Base-by-base conservation (phyloP, 53 echinoderm and acorn worm species). In the Echinometra lucunter region DNA sequence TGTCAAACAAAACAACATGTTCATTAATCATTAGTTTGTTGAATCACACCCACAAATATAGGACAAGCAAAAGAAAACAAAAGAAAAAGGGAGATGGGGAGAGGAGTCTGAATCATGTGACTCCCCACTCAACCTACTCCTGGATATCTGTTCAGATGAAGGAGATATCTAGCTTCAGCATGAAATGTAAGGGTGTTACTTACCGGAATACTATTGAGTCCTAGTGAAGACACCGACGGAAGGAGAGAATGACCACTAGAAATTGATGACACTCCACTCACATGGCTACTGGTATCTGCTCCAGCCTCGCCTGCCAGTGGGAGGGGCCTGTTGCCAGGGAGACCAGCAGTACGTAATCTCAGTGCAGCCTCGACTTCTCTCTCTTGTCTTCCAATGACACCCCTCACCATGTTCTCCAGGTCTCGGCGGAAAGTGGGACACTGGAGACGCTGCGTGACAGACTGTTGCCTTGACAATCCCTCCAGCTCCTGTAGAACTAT, bases 401-500 rank as follows among this genome's bases (percentile, higher is more conserved):
- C 96, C 37, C 98, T 92, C 23, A 98, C 96, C 63, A 97, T 97
- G 81, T 95, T 95, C 85, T 98, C 98, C 40, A 98, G 95, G n/a
- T 98, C 95, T 44, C 94, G 94, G 19, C 97, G 92, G 75, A 98
- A 98, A 16, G 66, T 78, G 17, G 94, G 38, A 89, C 97, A 96
- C 45, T 67, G 92, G 25, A 98, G 96, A 2, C 97, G 95, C 10
- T 96, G 96, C 0, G 98, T 95, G 12, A 98, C 98, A 1, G 97
- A 97, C 44, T 95, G 96, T 13, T 95, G 90, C 69, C 96, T 92
- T 4, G 47, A 96, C 91, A 56, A 88, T 45, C 74, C 94, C 66
- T 89, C 88, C 63, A 90, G 83, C 63, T 90, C 91, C 66, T 66
- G 40, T 19, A 45, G 8, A 49, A 93, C 93, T 70, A 94, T 12